These are phyloP conservation scores for Neostethus bicornis DNA, from an alignment of 2,797 vertebrate genomes.

Conservation along the genomic window DNA sequence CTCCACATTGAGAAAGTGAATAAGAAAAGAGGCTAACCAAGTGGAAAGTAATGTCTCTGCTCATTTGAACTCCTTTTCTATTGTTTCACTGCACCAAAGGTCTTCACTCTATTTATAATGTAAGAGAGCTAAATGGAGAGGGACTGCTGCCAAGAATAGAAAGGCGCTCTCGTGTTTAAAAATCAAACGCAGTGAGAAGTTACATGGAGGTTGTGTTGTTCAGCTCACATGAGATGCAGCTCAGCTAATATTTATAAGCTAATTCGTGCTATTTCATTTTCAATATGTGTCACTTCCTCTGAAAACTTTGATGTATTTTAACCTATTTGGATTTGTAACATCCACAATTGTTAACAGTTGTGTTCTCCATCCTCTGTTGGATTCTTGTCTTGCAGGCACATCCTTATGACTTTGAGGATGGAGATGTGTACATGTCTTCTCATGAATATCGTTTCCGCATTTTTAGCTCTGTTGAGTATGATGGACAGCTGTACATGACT, in stretches of 20 bases:
- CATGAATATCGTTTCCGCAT: slow-evolving; percentile 91
- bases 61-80: slow-evolving; percentile 16
- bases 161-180: slow-evolving; percentile 47
- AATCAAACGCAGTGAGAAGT: slow-evolving; percentile 40
- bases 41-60: slow-evolving; percentile 40
- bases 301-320: no score
- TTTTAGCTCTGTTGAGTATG: slow-evolving; percentile 94
- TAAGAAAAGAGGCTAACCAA: slow-evolving; percentile 53
- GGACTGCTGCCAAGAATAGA: slow-evolving; percentile 53
- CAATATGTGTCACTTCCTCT: no score
- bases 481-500: slow-evolving; percentile 97
- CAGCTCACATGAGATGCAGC: slow-evolving; percentile 5
- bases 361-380: background rate
- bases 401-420: slow-evolving; percentile 83
- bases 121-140: slow-evolving; percentile 53
- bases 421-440: slow-evolving; percentile 91
- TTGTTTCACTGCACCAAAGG: slow-evolving; percentile 37
- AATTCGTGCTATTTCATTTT: no score
- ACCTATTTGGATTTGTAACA: no score
- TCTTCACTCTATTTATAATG: slow-evolving; percentile 57
- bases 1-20: slow-evolving; percentile 17
- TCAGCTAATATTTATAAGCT: no score
- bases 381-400: slow-evolving; percentile 70
- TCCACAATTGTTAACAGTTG: no score
- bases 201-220: slow-evolving; percentile 8